Conservation (phyloP, 1,140 invertebrate genomes). For the Brachionus paranguensis region DNA sequence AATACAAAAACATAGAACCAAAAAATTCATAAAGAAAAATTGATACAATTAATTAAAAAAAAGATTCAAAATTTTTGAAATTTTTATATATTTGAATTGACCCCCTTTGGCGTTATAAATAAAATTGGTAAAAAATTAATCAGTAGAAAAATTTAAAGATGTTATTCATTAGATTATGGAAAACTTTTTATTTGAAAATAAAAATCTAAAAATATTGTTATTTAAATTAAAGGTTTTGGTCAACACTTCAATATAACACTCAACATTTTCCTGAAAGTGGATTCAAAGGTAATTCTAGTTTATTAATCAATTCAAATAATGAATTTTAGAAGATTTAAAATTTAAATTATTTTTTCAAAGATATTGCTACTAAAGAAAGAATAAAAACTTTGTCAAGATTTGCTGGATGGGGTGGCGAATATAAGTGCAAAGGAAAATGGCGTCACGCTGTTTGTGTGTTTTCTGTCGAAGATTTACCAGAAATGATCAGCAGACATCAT, state of each 20-base stretch:
- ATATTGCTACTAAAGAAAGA: neutral
- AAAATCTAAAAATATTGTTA: too few relatives aligned
- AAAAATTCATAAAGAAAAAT: too few relatives aligned
- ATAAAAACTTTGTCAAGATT: neutral
- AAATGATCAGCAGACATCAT: conserved; percentile 42
- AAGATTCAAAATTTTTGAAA: too few relatives aligned
- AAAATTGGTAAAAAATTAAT: too few relatives aligned
- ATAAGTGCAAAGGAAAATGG: neutral
- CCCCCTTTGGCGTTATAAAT: too few relatives aligned
- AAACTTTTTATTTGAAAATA: too few relatives aligned
- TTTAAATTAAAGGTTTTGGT: too few relatives aligned
- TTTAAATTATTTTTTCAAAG: neutral
- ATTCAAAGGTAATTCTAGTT: conserved; percentile 43
- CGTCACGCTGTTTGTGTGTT: conserved; percentile 46
- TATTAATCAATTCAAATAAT: neutral
- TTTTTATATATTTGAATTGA: too few relatives aligned
- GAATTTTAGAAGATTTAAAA: neutral
- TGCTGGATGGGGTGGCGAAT: neutral
- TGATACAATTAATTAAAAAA: too few relatives aligned
- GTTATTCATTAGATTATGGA: too few relatives aligned
- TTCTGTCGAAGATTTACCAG: conserved; percentile 45
- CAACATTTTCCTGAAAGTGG: conserved; percentile 44
- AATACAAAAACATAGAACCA: too few relatives aligned
- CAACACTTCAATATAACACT: conserved; percentile 46
- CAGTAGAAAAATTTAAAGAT: too few relatives aligned